Conservation (phyloP, 2,797 vertebrate species). For the Tamandua tetradactyla region DNA sequence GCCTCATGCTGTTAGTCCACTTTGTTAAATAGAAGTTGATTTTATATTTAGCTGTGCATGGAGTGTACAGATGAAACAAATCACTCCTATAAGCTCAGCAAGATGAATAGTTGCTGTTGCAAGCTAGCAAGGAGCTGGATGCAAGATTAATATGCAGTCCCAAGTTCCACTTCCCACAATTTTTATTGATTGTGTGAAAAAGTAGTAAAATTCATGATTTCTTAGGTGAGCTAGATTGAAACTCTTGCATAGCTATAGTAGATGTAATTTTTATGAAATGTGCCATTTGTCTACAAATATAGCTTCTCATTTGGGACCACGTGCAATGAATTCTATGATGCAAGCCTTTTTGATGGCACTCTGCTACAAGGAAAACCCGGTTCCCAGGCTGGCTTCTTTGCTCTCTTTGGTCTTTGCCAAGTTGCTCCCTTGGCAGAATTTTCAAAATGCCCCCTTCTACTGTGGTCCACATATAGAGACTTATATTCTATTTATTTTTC, state of each 20-base stretch:
- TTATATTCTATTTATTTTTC: conserved; percentile 74
- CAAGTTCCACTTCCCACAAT: conserved; percentile 83
- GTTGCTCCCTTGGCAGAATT: conserved; percentile 56
- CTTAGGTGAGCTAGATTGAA: conserved; percentile 79
- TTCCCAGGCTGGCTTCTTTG: not conserved
- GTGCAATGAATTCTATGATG: conserved; percentile 58
- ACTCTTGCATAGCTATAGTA: conserved; percentile 75
- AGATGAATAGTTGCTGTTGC: conserved; percentile 84
- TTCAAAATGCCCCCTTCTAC: conserved; percentile 52
- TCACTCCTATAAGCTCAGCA: conserved; percentile 79
- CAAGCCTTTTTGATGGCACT: conserved; percentile 3
- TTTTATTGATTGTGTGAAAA: conserved; percentile 84
- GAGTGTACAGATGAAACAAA: conserved; percentile 84
- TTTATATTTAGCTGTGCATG: conserved; percentile 84
- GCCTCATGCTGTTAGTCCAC: conserved; percentile 79
- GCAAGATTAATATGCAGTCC: conserved; percentile 87
- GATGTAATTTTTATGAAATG: conserved; percentile 80
- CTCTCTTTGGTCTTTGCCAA: conserved; percentile 48
- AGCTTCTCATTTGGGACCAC: conserved; percentile 58
- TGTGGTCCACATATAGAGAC: conserved; percentile 67
- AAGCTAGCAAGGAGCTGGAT: conserved; percentile 81
- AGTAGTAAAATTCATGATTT: conserved; percentile 75
- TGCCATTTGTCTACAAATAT: conserved; percentile 70
- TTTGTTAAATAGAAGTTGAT: conserved; percentile 84
- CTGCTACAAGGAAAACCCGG: not conserved